Evolutionary conservation across 1,140 invertebrate genomes (phyloP).

Genomic region (Drosophila melanica): DNA sequence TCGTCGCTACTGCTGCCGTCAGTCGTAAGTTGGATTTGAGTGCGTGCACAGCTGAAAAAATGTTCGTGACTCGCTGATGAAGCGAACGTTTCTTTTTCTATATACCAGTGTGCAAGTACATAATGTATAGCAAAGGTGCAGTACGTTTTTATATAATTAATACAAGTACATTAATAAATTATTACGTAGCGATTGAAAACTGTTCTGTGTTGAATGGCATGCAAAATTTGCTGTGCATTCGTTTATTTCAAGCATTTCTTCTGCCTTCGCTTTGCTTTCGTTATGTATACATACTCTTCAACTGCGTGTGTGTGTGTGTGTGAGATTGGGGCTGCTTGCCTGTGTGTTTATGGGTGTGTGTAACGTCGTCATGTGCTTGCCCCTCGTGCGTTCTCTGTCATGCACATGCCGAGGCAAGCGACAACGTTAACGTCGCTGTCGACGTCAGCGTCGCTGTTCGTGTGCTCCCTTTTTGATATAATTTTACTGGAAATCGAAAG

Average conservation of each 20-base stretch:
- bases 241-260: slow-evolving; percentile 52
- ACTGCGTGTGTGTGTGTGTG: slow-evolving; percentile 34
- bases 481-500: slow-evolving; percentile 49
- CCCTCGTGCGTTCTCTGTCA: slow-evolving; percentile 73
- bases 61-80: slow-evolving; percentile 22
- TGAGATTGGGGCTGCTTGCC: slow-evolving; percentile 42
- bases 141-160: slow-evolving; percentile 62
- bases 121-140: slow-evolving; percentile 52
- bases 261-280: slow-evolving; percentile 49
- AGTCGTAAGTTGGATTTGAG: slow-evolving; percentile 73
- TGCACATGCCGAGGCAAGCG: slow-evolving; percentile 43
- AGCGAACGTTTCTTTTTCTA: slow-evolving; percentile 50
- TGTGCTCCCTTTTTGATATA: slow-evolving; percentile 43
- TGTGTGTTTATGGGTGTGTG: slow-evolving; percentile 21
- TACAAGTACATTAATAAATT: slow-evolving; percentile 20
- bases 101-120: slow-evolving; percentile 53
- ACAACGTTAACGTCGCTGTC: slow-evolving; percentile 25
- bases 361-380: slow-evolving; percentile 75
- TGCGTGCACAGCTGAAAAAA: slow-evolving; percentile 72
- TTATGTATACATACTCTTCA: slow-evolving; percentile 57
- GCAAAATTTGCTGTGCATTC: slow-evolving; percentile 62
- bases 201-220: slow-evolving; percentile 24
- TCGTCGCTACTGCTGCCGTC: slow-evolving; percentile 32
- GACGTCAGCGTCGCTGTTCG: slow-evolving; percentile 17
- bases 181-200: slow-evolving; percentile 36